A percentile compares a stretch with the other conserved stretches of the same genome.
These are phyloP conservation scores for Phortica variegata DNA, from an alignment of 1,140 invertebrate genomes.

Conservation along the genomic window DNA sequence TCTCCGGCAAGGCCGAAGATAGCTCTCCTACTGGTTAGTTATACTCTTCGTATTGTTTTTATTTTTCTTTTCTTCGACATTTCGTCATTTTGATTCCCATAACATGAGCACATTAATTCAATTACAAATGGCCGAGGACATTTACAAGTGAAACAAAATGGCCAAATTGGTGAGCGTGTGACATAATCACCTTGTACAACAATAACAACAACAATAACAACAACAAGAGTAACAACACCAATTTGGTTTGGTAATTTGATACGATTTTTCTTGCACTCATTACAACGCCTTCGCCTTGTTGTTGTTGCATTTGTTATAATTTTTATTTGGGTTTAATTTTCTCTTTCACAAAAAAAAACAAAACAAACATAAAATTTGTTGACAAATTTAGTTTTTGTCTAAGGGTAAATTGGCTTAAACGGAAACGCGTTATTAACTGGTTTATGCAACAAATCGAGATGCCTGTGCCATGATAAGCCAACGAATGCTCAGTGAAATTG, in stretches of 20 bases:
- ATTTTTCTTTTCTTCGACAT: too few relatives aligned
- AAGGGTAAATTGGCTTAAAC: constrained; percentile 49
- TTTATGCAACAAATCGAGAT: constrained; percentile 56
- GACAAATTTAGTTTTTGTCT: neutral
- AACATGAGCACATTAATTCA: constrained; percentile 44
- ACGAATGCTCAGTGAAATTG: constrained; percentile 28
- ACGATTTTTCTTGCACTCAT: constrained; percentile 51
- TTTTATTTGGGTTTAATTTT: constrained; percentile 53
- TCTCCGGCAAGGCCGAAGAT: too few relatives aligned
- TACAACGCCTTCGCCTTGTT: constrained; percentile 11
- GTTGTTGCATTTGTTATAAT: constrained; percentile 22
- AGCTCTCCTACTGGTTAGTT: too few relatives aligned
- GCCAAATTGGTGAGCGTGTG: constrained; percentile 7
- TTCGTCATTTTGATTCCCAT: too few relatives aligned
- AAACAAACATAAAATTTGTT: too few relatives aligned
- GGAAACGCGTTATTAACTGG: constrained; percentile 55
- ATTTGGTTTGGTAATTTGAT: constrained; percentile 55
- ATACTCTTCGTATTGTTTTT: too few relatives aligned
- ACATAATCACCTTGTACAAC: neutral
- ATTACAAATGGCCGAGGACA: constrained; percentile 48
- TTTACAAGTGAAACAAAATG: too few relatives aligned
- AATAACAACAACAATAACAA: neutral
- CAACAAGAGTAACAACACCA: constrained; percentile 14
- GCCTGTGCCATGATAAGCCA: constrained; percentile 33
- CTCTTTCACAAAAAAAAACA: too few relatives aligned